A percentile compares a stretch with the other conserved stretches of the same genome.
Evolutionary conservation across 2,888 invertebrate species (phyloP).

Genomic region (Apodemia zela): DNA sequence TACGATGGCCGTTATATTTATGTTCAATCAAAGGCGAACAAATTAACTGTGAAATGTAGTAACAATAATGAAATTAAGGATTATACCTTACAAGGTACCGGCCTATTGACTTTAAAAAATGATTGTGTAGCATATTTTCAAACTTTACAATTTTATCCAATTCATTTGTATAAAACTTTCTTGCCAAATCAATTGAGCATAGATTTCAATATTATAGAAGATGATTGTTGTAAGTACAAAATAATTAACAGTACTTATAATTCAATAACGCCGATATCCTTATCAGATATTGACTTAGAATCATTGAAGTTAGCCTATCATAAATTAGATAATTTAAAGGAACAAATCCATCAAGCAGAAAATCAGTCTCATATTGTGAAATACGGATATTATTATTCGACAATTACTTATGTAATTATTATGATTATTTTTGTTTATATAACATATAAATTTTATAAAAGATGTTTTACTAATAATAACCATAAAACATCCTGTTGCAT

Average conservation of each 20-base stretch:
- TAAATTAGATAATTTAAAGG: background rate
- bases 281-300: background rate
- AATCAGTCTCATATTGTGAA: background rate
- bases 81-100: background rate
- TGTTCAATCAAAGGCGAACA: conserved; percentile 15
- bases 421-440: background rate
- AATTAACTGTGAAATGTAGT: conserved; percentile 17
- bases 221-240: background rate
- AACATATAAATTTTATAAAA: background rate
- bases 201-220: background rate
- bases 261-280: background rate
- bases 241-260: background rate
- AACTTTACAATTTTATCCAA: background rate
- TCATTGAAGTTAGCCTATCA: background rate
- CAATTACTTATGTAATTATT: background rate
- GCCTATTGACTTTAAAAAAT: background rate
- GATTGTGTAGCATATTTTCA: conserved; percentile 1
- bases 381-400: background rate
- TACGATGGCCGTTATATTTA: conserved; percentile 1
- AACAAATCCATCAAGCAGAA: background rate
- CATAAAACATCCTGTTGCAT: background rate
- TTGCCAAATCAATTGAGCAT: background rate
- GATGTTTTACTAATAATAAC: background rate
- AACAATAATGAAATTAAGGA: conserved; percentile 5
- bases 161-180: background rate